These are phyloP conservation scores for Nemurella pictetii DNA, from an alignment of 2,888 invertebrate genomes.

Conservation along the genomic window DNA sequence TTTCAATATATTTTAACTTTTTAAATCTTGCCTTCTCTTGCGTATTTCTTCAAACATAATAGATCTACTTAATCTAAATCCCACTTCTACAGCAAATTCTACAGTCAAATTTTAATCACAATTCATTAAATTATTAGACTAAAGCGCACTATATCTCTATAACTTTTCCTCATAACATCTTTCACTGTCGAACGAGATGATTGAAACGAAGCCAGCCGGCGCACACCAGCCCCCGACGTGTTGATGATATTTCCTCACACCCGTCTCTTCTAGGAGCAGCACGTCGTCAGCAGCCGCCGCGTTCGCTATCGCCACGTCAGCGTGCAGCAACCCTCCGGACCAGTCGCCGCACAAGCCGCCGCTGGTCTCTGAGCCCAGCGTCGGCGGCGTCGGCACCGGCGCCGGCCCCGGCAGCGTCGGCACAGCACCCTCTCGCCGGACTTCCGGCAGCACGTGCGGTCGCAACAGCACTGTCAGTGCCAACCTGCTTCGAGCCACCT, in stretches of 20 bases:
- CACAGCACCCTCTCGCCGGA: constrained; percentile 28
- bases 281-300: constrained; percentile 86
- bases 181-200: no score
- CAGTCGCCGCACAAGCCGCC: constrained; percentile 51
- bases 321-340: constrained; percentile 79
- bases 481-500: constrained; percentile 48
- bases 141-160: not conserved
- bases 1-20: not conserved
- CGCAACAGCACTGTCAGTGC: constrained; percentile 48
- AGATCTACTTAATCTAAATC: not conserved
- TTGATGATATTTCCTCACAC: not conserved
- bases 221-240: no score
- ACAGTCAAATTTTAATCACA: not conserved
- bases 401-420: constrained; percentile 31
- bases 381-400: not conserved
- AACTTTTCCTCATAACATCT: not conserved
- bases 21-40: not conserved
- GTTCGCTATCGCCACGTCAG: constrained; percentile 89
- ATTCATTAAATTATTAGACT: not conserved
- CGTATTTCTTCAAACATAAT: not conserved
- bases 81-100: not conserved
- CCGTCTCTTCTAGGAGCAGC: constrained; percentile 65
- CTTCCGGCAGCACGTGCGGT: constrained; percentile 41
- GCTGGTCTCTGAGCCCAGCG: not conserved
- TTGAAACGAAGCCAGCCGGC: no score